Percentiles rank a stretch among this genome's conserved stretches.
phyloP scores from a whole-genome alignment of 2,113 vertebrate genomes.

The Ptychochromis oligacanthus region DNA sequence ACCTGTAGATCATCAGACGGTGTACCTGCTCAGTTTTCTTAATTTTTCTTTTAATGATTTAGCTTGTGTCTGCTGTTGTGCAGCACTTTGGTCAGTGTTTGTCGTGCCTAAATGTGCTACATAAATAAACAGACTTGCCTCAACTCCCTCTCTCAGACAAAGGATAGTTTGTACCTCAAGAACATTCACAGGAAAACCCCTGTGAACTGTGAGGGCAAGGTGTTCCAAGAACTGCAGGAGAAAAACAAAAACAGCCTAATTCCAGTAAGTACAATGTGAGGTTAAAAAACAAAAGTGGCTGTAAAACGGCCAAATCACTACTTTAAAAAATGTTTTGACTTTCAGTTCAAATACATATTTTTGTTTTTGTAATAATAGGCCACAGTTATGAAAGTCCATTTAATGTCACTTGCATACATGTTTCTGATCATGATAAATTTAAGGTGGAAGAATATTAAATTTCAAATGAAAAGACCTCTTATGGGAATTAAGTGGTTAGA shows the following conservation, averaged over 20 bases:
- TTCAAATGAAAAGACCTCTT: no score
- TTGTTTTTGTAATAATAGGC: neutral
- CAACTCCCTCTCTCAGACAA: neutral
- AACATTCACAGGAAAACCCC: neutral
- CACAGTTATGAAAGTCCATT: neutral
- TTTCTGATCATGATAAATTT: no score
- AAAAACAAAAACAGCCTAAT: neutral
- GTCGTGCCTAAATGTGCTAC: neutral
- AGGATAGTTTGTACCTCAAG: slow-evolving; percentile 9
- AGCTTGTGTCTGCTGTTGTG: neutral
- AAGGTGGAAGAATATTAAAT: no score
- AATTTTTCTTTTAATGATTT: neutral
- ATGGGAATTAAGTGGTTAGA: no score
- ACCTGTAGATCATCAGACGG: neutral
- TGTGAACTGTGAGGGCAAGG: neutral
- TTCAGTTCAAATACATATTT: neutral
- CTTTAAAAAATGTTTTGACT: neutral
- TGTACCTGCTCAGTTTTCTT: neutral
- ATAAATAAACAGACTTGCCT: neutral
- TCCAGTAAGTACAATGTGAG: neutral
- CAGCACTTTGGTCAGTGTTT: neutral
- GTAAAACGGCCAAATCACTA: neutral
- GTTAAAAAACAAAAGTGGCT: accelerated
- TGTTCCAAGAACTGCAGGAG: neutral
- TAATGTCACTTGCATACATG: neutral